Base-by-base conservation (phyloP, 2,888 invertebrate species). In the Heteromurus nitidus region DNA sequence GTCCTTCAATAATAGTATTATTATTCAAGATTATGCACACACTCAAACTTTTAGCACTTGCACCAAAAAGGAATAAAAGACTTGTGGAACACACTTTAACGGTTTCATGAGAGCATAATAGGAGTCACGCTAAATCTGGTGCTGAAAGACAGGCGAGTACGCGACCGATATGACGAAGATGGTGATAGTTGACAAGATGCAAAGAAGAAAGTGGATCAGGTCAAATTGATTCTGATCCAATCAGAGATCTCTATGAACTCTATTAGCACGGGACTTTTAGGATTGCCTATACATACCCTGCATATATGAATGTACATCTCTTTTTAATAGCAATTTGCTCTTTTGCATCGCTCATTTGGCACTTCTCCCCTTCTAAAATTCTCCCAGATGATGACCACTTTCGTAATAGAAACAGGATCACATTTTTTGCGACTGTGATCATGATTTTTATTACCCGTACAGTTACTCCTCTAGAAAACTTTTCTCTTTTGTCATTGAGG, bases 191-290 rank as follows among this genome's bases (percentile, higher is more conserved):
- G 80, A 68, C 73, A 68, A 80, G 70, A 64, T 64, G 73, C 62
- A 68, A n/a, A n/a, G n/a, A n/a, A 20, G 68, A 80, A 80, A 80
- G 80, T 80, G 67, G 80, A 80, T 80, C 73, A 80, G 80, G 80
- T 80, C 80, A 80, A 73, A 73, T 73, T 20, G 16, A n/a, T 13
- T 55, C 26, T 68, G 68, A 67, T 80, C 68, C 68, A 80, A 73
- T 73, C 72, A 62, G 53, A n/a, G 42, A 36, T 13, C 55, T 74
- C 30, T 44, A 72, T 73, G 42, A 50, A 50, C 50, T 50, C n/a
- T n/a, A n/a, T n/a, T n/a, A n/a, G n/a, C n/a, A n/a, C n/a, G n/a
- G n/a, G n/a, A n/a, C n/a, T n/a, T n/a, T n/a, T n/a, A n/a, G n/a
- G n/a, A n/a, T n/a, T n/a, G n/a, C n/a, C n/a, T n/a, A n/a, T n/a